Conservation (phyloP, 2,888 invertebrate genomes). For the Diaperis boleti region DNA sequence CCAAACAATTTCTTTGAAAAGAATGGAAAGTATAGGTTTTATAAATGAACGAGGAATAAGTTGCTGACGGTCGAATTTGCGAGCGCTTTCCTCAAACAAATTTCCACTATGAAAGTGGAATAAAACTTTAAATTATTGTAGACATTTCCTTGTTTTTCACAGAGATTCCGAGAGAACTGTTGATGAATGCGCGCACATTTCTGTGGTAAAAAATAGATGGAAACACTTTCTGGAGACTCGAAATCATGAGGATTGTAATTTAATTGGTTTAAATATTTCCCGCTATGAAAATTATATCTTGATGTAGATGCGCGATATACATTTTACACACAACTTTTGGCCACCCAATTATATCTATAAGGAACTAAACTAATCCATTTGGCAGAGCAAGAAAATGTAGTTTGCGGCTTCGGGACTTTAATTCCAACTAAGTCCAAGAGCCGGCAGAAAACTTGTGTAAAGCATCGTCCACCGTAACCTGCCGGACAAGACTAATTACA, state of each 20-base stretch:
- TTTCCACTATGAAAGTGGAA: constrained; percentile 14
- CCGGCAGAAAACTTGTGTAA: constrained; percentile 33
- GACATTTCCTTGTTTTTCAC: constrained; percentile 11
- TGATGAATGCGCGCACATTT: constrained; percentile 13
- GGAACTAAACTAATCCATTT: constrained; percentile 5
- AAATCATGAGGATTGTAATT: too few relatives aligned
- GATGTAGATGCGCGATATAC: too few relatives aligned
- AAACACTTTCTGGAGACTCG: too few relatives aligned
- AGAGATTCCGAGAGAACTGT: not conserved
- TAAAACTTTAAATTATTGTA: constrained; percentile 13
- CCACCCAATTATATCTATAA: too few relatives aligned
- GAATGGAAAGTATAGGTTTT: constrained; percentile 3
- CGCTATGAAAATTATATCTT: too few relatives aligned
- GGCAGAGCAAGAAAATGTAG: not conserved
- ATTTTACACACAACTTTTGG: too few relatives aligned
- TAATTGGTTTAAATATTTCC: too few relatives aligned
- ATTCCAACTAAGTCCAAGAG: constrained; percentile 22
- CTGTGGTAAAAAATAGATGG: constrained; percentile 1
- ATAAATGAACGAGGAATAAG: constrained; percentile 6
- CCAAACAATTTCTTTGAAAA: not conserved
- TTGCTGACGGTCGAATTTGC: not conserved
- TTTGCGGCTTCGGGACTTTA: constrained; percentile 14
- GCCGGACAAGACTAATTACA: constrained; percentile 43
- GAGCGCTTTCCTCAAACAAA: constrained; percentile 1
- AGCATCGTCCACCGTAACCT: constrained; percentile 38